phyloP scores from a whole-genome alignment of 2,888 invertebrate species.

The Noctuana brunneofusca region DNA sequence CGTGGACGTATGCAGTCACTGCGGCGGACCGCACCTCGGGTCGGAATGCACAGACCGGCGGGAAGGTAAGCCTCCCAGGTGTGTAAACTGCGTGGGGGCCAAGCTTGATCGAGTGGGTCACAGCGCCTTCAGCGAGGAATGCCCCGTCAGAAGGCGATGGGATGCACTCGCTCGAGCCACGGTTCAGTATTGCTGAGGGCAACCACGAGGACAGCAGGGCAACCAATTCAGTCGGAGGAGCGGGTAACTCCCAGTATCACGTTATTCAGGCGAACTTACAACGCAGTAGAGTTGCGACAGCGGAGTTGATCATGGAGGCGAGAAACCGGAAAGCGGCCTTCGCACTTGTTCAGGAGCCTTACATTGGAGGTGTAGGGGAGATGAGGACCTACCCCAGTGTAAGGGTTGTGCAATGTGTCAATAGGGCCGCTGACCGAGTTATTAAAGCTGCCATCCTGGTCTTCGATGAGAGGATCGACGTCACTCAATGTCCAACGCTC shows the following conservation, averaged over 20 bases:
- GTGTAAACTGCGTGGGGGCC: constrained; percentile 23
- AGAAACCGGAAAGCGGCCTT: not conserved
- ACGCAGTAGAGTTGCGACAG: constrained; percentile 34
- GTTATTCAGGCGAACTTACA: not conserved
- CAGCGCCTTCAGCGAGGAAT: not conserved
- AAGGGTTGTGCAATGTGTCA: constrained; percentile 25
- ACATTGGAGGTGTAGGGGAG: constrained; percentile 20
- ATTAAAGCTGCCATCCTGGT: constrained; percentile 26
- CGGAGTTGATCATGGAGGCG: constrained; percentile 1
- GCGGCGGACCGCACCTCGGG: constrained; percentile 5
- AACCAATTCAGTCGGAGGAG: no score
- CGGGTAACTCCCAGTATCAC: no score
- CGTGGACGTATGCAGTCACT: not conserved
- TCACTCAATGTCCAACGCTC: constrained; percentile 9
- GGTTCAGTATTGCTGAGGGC: no score
- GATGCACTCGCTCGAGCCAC: no score
- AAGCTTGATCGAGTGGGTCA: not conserved
- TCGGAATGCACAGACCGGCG: constrained; percentile 4
- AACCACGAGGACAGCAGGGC: no score
- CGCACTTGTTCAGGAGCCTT: constrained; percentile 32
- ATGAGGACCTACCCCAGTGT: constrained; percentile 1
- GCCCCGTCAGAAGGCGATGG: no score
- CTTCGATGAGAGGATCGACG: constrained; percentile 21
- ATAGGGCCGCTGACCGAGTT: constrained; percentile 23
- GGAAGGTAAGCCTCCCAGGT: not conserved